Conservation (phyloP, 2,797 vertebrate species). For the Mareca strepera region DNA sequence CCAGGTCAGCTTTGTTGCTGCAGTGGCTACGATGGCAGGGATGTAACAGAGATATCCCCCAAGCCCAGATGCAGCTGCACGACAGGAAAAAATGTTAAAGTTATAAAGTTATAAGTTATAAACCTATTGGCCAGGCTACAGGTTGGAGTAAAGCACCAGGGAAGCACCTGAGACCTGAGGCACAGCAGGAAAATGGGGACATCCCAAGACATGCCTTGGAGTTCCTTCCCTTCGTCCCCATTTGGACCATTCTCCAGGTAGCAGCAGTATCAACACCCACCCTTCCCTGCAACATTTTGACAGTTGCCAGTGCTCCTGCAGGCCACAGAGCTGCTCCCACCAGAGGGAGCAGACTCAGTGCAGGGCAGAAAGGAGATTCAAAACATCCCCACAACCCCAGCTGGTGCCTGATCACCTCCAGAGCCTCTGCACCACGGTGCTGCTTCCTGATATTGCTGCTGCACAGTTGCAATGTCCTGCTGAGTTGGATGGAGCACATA, state of each 20-base stretch:
- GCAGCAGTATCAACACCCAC: accelerated
- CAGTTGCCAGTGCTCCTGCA: not conserved
- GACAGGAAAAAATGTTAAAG: not conserved
- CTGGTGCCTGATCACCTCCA: accelerated
- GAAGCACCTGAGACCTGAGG: not conserved
- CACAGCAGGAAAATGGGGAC: not conserved
- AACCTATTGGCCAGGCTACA: not conserved
- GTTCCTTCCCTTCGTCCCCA: not conserved
- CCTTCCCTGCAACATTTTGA: not conserved
- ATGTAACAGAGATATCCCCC: not conserved
- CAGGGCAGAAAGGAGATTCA: not conserved
- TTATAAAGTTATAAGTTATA: not conserved
- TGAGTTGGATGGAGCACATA: not conserved
- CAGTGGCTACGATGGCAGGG: not conserved
- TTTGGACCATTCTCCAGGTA: not conserved
- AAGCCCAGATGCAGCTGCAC: not conserved
- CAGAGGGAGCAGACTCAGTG: not conserved
- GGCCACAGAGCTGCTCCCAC: not conserved
- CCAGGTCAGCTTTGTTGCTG: not conserved
- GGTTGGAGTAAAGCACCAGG: not conserved
- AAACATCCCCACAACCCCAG: not conserved
- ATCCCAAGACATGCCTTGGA: not conserved
- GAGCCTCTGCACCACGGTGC: not conserved
- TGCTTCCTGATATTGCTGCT: not conserved
- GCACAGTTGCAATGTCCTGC: not conserved